Conservation (phyloP, 2,113 vertebrate genomes). For the Chionomys nivalis region DNA sequence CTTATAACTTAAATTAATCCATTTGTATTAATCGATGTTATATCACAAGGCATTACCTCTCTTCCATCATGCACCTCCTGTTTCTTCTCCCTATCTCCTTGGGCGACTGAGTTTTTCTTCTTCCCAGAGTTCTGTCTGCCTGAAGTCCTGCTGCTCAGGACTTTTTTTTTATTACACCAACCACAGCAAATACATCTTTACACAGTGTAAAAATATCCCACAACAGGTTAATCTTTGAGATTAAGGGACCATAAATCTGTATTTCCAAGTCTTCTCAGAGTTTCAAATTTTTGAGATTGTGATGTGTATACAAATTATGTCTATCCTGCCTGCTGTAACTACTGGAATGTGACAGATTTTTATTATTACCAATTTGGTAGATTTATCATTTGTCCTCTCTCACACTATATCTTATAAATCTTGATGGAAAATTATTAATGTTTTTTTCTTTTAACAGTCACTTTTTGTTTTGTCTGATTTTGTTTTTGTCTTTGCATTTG, state of each 20-base stretch:
- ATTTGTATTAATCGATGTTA: background rate
- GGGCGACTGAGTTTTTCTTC: background rate
- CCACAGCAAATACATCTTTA: background rate
- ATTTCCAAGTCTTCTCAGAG: background rate
- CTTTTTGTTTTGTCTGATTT: background rate
- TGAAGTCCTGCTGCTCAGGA: background rate
- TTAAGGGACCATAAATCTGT: background rate
- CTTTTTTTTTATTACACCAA: background rate
- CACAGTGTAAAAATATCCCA: background rate
- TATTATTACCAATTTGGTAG: background rate
- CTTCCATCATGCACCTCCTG: background rate
- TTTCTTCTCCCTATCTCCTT: background rate
- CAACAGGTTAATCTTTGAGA: background rate
- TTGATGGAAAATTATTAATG: background rate
- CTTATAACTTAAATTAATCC: background rate
- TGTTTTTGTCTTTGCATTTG: no score
- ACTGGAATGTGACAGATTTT: no score
- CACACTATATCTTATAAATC: background rate
- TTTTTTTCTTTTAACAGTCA: background rate
- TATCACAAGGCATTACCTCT: background rate
- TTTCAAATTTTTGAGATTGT: background rate
- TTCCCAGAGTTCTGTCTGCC: background rate
- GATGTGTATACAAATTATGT: background rate
- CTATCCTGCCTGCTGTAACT: background rate
- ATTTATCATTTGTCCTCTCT: background rate